Evolutionary conservation across 2,797 vertebrate species (phyloP).

Genomic region (Notamacropus eugenii): DNA sequence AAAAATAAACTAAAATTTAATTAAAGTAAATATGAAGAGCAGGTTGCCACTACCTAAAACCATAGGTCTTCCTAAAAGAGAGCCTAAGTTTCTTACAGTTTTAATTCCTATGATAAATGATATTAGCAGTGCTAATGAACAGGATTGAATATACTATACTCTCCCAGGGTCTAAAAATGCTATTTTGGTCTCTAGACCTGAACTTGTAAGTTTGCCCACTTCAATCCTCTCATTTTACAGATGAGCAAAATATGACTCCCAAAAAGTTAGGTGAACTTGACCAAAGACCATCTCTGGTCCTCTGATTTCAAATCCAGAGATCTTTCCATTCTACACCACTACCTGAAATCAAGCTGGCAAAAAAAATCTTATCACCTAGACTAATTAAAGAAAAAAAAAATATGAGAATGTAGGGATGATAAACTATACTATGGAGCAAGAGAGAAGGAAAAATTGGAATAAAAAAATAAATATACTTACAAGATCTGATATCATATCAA

Average conservation of each 20-base stretch:
- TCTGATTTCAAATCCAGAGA: background rate
- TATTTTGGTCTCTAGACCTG: background rate
- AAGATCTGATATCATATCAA: background rate
- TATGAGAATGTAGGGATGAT: background rate
- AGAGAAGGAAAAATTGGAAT: background rate
- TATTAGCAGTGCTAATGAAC: background rate
- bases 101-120: background rate
- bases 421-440: background rate
- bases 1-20: background rate
- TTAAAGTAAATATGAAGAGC: background rate
- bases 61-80: background rate
- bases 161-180: background rate
- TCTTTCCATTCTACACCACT: background rate
- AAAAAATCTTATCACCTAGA: background rate
- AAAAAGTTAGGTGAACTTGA: background rate
- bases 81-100: background rate
- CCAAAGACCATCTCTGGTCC: background rate
- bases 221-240: background rate
- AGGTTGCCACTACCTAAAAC: background rate
- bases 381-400: background rate
- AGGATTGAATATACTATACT: background rate
- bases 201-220: background rate
- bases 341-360: background rate
- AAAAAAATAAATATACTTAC: background rate
- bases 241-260: background rate